Evolutionary conservation across 2,888 invertebrate genomes (phyloP).

Genomic region (Mesorhabditis sp.): DNA sequence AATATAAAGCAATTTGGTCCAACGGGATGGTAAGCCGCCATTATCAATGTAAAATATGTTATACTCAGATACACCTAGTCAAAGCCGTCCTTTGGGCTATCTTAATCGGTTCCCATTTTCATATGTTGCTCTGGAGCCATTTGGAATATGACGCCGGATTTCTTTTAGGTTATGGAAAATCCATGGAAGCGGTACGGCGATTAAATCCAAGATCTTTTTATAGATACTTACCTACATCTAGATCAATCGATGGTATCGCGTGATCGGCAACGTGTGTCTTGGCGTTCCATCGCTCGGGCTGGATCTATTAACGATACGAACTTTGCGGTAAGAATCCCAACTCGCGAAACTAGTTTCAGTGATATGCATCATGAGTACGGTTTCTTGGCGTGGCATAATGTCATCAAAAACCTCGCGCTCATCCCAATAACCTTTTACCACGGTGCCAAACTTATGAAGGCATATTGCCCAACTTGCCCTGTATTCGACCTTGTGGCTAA

Average conservation of each 20-base stretch:
- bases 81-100: background rate
- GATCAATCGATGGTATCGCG: background rate
- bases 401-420: background rate
- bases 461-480: background rate
- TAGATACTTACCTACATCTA: background rate
- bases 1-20: background rate
- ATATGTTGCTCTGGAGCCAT: background rate
- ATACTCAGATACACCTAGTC: background rate
- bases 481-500: background rate
- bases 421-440: background rate
- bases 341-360: background rate
- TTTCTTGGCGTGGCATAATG: constrained; percentile 4
- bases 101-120: background rate
- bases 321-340: background rate
- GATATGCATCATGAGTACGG: constrained; percentile 1
- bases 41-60: background rate
- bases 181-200: background rate
- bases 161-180: background rate
- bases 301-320: background rate
- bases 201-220: background rate
- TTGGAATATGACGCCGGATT: background rate
- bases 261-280: background rate
- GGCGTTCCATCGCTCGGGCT: background rate
- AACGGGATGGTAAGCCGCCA: background rate
- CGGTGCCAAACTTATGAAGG: background rate